A percentile compares a stretch with the other conserved stretches of the same genome.
Conservation (phyloP, 2,888 invertebrate genomes). For the Leucozona laternaria region DNA sequence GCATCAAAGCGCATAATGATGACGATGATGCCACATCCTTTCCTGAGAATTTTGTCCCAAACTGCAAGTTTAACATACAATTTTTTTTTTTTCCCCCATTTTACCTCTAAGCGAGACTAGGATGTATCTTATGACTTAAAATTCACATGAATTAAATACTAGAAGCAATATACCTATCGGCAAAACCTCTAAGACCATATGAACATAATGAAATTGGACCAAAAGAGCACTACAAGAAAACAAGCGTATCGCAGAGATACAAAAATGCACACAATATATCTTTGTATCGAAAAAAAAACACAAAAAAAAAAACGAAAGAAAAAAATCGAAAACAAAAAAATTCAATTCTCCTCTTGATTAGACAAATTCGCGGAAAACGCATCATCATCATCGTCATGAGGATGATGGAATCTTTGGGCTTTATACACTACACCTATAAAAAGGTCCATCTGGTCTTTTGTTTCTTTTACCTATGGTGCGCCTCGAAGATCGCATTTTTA, state of each 20-base stretch:
- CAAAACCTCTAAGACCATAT: conserved; percentile 42
- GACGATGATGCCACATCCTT: conserved; percentile 68
- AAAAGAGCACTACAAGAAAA: neutral
- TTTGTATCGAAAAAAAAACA: neutral
- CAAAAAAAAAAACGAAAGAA: neutral
- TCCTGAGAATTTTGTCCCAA: conserved; percentile 65
- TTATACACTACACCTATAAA: neutral
- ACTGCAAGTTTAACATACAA: conserved; percentile 41
- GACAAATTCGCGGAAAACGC: conserved; percentile 84
- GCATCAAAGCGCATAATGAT: conserved; percentile 73
- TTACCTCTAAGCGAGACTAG: conserved; percentile 17
- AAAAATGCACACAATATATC: conserved; percentile 70
- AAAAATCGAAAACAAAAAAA: conserved; percentile 34
- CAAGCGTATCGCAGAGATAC: conserved; percentile 42
- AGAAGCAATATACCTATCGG: conserved; percentile 65
- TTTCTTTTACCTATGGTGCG: conserved; percentile 61
- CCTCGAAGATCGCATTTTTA: conserved; percentile 53
- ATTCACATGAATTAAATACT: conserved; percentile 71
- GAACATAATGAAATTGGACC: conserved; percentile 28
- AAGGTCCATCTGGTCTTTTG: conserved; percentile 42
- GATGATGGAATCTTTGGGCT: conserved; percentile 64
- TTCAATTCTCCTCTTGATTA: conserved; percentile 76
- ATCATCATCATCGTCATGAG: conserved; percentile 75
- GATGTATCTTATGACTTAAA: conserved; percentile 68
- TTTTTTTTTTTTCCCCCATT: neutral